Conservation (phyloP, 2,113 vertebrate species). For the Engraulis encrasicolus region DNA sequence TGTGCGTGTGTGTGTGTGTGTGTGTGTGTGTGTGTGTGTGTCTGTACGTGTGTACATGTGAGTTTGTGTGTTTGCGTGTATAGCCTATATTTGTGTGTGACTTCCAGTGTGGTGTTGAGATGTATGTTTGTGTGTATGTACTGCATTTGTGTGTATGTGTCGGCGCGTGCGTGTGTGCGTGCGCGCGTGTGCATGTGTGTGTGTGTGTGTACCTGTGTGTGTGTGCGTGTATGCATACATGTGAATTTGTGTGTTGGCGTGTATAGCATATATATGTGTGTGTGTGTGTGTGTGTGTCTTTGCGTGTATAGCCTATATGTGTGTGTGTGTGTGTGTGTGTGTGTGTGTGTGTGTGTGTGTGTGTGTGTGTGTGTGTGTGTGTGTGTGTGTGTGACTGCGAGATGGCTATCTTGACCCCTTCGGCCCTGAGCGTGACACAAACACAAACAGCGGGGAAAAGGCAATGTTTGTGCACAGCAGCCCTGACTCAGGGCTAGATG, state of each 20-base stretch:
- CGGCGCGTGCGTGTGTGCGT: background rate
- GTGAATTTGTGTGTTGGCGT: background rate
- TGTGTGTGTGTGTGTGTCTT: background rate
- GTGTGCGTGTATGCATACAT: background rate
- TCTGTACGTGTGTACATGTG: background rate
- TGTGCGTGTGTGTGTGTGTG: background rate
- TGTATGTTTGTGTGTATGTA: background rate
- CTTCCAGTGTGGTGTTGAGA: background rate
- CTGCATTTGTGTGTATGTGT: background rate
- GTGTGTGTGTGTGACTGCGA: background rate
- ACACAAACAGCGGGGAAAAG: constrained; percentile 42
- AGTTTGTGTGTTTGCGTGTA: background rate
- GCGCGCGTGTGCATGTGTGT: background rate
- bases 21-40: background rate
- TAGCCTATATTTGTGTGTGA: background rate
- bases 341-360: background rate
- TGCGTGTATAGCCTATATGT: too few species aligned
- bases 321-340: background rate
- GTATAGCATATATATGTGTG: background rate
- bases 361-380: background rate
- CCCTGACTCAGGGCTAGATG: constrained; percentile 33
- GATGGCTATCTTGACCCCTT: constrained; percentile 39
- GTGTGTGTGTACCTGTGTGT: background rate
- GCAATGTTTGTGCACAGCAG: constrained; percentile 39
- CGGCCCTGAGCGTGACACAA: constrained; percentile 31